Base-by-base conservation (phyloP, 1,140 invertebrate species). In the Hormaphis cornu region DNA sequence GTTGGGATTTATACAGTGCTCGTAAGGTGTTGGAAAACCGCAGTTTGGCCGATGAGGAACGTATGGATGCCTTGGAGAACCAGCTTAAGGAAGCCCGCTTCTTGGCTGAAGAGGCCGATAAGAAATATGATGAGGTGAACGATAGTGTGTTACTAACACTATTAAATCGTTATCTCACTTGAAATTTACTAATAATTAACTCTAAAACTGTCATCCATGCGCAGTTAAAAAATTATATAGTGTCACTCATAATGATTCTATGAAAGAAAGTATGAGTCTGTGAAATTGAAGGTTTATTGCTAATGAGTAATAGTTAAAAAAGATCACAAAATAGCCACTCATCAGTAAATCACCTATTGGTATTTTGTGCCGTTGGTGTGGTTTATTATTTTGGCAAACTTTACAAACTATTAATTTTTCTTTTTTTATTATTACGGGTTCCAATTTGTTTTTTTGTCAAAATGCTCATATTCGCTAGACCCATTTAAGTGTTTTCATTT, bases 101-200 rank as follows among this genome's bases (percentile, higher is more conserved):
- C 87, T 87, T 99, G 79, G 96, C 97, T 81, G 97, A 99, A 84
- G 97, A 99, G 83, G 97, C 97, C 78, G 97, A 99, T 87, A 93
- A 98, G 85, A 99, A 99, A 97, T 99, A 99, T 85, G 97, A 99
- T 91, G 97, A 99, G 95, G 97, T 97, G 86, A 76, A 71, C 66
- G 70, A 71, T 71, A 46, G 58, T 52, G 58, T 53, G 46, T 50
- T 71, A 71, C 70, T 59, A 53, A 63, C 70, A 61, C 59, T 71
- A 50, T 71, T 71, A 37, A 52, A 71, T 44, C 58, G 59, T 63
- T 71, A 71, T 40, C 70, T 50, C 33, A 66, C 61, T 48, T 66
- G 61, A 66, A 33, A 35, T 48, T 48, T 66, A 66, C 61, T 50
- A 66, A 66, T 22, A n/a, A 66, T 33, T 50, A 33, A 48, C 50